These are phyloP conservation scores for Xanthia icteritia DNA, from an alignment of 2,888 invertebrate genomes.

Conservation along the genomic window DNA sequence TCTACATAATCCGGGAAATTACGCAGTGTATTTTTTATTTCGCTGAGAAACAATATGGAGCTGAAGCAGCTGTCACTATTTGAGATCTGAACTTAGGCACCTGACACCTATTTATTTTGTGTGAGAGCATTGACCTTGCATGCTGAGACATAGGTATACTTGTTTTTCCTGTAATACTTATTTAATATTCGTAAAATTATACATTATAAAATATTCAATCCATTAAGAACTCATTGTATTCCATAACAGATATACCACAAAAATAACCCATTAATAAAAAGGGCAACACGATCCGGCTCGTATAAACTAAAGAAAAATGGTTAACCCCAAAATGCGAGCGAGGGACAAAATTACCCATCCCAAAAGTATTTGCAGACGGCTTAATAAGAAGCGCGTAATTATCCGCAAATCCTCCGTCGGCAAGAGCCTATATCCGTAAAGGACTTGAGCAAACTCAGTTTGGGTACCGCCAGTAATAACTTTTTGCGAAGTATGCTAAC, in stretches of 20 bases:
- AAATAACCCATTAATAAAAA: slow-evolving; percentile 47
- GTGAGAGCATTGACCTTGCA: slow-evolving; percentile 39
- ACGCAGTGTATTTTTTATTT: slow-evolving; percentile 38
- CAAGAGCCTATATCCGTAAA: slow-evolving; percentile 76
- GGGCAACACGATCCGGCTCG: slow-evolving; percentile 39
- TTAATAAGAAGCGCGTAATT: slow-evolving; percentile 84
- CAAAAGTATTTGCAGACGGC: slow-evolving; percentile 81
- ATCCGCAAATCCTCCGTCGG: slow-evolving; percentile 79
- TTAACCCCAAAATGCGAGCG: slow-evolving; percentile 65
- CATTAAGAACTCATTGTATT: slow-evolving; percentile 25
- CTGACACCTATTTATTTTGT: slow-evolving; percentile 30
- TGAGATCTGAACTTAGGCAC: slow-evolving; percentile 26
- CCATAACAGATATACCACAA: slow-evolving; percentile 25
- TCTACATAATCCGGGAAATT: slow-evolving; percentile 58
- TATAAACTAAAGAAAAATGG: slow-evolving; percentile 66
- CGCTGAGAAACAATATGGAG: slow-evolving; percentile 19
- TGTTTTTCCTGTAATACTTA: slow-evolving; percentile 22
- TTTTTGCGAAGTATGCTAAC: slow-evolving; percentile 74
- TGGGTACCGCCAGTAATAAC: slow-evolving; percentile 77
- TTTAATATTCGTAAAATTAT: slow-evolving; percentile 19
- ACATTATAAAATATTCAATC: slow-evolving; percentile 32
- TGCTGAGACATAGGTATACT: slow-evolving; percentile 17
- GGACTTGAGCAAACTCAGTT: slow-evolving; percentile 81
- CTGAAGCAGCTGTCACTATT: slow-evolving; percentile 26
- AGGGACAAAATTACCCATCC: slow-evolving; percentile 73